phyloP scores from a whole-genome alignment of 2,797 vertebrate species.

The Petrocephalus sullivani region DNA sequence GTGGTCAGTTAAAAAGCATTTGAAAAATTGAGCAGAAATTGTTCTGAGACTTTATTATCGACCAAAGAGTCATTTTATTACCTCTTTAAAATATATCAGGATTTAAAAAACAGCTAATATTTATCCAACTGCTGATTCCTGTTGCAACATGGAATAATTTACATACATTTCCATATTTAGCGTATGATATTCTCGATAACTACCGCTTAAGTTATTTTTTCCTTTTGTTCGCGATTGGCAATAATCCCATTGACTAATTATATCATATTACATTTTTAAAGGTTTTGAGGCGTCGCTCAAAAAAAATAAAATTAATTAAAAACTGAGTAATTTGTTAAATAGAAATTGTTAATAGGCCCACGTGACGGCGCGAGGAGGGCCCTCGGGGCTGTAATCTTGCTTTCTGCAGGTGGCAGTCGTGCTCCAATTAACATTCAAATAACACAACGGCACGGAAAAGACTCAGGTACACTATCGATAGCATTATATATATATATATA shows the following conservation, averaged over 20 bases:
- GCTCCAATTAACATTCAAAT: not conserved
- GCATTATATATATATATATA: not conserved
- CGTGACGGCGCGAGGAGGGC: not conserved
- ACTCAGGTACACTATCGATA: not conserved
- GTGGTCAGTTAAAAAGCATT: not conserved
- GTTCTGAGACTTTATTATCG: not conserved
- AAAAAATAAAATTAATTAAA: not conserved
- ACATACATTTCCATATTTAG: constrained; percentile 7
- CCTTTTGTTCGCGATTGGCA: not conserved
- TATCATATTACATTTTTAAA: not conserved
- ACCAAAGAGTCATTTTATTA: not conserved
- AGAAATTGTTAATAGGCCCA: not conserved
- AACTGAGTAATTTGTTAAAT: not conserved
- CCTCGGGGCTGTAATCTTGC: not conserved
- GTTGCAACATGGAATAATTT: not conserved
- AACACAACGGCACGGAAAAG: not conserved
- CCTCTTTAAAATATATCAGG: not conserved
- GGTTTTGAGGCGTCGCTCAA: not conserved
- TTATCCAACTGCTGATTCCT: not conserved
- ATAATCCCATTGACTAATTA: not conserved
- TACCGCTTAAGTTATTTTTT: not conserved
- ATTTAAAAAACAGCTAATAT: not conserved
- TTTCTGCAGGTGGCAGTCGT: not conserved
- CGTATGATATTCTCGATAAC: not conserved
- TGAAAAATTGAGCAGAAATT: not conserved